Evolutionary conservation across 2,888 invertebrate species (phyloP).

Genomic region (Thysanoteuthis rhombus): DNA sequence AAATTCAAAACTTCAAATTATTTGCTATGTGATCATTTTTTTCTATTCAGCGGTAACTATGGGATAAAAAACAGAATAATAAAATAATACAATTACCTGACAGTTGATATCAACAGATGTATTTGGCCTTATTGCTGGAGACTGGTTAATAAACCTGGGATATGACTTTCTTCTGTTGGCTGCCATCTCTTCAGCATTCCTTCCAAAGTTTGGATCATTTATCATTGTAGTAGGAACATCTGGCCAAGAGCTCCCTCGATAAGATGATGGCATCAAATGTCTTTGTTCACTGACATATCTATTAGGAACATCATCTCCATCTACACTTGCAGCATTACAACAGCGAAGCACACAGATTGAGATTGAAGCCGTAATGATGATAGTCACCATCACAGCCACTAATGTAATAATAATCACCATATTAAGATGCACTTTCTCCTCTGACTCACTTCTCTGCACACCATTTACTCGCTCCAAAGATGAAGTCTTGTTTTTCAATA

Average conservation of each 20-base stretch:
- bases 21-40: too few species aligned
- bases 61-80: too few species aligned
- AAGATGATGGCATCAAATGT: not conserved
- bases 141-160: not conserved
- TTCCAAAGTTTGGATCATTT: not conserved
- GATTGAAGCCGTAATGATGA: not conserved
- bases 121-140: not conserved
- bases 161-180: not conserved
- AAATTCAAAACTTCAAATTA: too few species aligned
- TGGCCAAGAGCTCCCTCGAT: not conserved
- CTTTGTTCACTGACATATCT: not conserved
- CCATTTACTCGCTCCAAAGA: not conserved
- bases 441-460: not conserved
- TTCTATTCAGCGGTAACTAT: too few species aligned
- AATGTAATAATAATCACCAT: not conserved
- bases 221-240: not conserved
- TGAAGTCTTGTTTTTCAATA: not conserved
- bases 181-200: not conserved
- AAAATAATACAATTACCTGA: not conserved
- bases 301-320: not conserved
- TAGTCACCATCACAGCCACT: not conserved
- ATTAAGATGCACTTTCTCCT: not conserved
- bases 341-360: not conserved
- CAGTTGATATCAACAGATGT: not conserved
- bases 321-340: slow-evolving; percentile 12